Evolutionary conservation across 2,888 invertebrate genomes (phyloP), one percentile per base, ranked within the genome.

Genomic region (Dryomyza anilis): DNA sequence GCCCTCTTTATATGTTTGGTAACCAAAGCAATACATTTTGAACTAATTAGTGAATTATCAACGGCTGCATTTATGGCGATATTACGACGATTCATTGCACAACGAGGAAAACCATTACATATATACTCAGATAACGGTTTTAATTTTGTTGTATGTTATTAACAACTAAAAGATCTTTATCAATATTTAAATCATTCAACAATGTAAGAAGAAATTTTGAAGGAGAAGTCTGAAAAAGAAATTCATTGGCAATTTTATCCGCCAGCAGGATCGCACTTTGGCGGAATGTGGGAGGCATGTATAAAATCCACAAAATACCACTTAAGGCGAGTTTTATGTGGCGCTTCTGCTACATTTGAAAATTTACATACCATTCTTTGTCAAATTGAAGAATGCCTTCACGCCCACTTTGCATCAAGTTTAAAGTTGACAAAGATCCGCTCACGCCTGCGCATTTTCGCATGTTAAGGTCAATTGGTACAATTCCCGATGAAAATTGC

Each of bases 261-360:
- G n/a, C n/a, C n/a, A n/a, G n/a, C n/a, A n/a, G n/a, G n/a, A n/a
- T n/a, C n/a, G n/a, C n/a, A n/a, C n/a, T n/a, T n/a, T n/a, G n/a
- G n/a, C n/a, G n/a, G n/a, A n/a, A n/a, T n/a, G n/a, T n/a, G n/a
- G n/a, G n/a, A n/a, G 79, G 79, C 70, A 77, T 33, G 76, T 81
- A 0, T n/a, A n/a, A 78, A 78, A 53, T 74, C 74, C 0, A 67
- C 73, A 0, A 82, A 81, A 67, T 71, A 67, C 63, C 78, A 79
- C 64, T 55, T 81, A 0, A 69, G 69, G 19, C 64, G 76, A 21
- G 68, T 75, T 1, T 53, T 78, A 4, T 74, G 75, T 0, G 67
- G 71, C 2, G 25, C 68, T 12, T 69, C 55, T 3, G 46, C 74
- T 2, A 78, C 75, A 0, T 76, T 67, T 52, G 76, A 80, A 61